Base-by-base conservation (phyloP, 1,140 invertebrate genomes). In the Bombus terrestris region DNA sequence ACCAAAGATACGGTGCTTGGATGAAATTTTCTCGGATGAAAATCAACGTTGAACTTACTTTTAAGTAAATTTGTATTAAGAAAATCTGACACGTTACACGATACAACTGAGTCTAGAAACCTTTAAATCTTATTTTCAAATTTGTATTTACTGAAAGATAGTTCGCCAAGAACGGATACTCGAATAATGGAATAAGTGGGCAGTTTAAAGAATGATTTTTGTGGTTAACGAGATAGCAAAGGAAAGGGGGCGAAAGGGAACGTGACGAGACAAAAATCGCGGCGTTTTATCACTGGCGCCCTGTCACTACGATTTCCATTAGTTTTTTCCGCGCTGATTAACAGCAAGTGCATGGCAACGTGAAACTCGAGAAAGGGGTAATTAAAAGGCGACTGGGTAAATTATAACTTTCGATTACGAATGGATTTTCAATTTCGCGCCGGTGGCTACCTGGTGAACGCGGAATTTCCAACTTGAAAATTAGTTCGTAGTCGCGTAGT, bases 321-420 rank as follows among this genome's bases (percentile, higher is more conserved):
- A 25, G 10, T n/a, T 41, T 64, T 78, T 64, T 62, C 28, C 59
- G 57, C 37, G 37, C 59, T 64, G 75, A 78, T 78, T 43, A 78
- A 64, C 75, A 77, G 35, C 41, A n/a, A 77, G 37, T 64, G 12
- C 59, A 43, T 8, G 75, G 28, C 18, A 62, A 62, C 37, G 75
- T 28, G 57, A 77, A 77, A 77, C 59, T 77, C 57, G 57, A n/a
- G 75, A 78, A 78, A 66, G 75, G 39, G 32, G 75, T 78, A 66
- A 78, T 78, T 78, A 78, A 78, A 78, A 78, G 57, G 75, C 75
- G 75, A 78, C 75, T 41, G 75, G 75, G n/a, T 66, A 64, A 39
- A 78, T 78, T 78, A 78, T 64, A 78, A 78, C 75, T 78, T 78
- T 78, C 75, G 75, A 78, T 78, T 64, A 25, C 59, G 75, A 39